phyloP scores from a whole-genome alignment of 2,797 vertebrate species.

The Limosa lapponica region DNA sequence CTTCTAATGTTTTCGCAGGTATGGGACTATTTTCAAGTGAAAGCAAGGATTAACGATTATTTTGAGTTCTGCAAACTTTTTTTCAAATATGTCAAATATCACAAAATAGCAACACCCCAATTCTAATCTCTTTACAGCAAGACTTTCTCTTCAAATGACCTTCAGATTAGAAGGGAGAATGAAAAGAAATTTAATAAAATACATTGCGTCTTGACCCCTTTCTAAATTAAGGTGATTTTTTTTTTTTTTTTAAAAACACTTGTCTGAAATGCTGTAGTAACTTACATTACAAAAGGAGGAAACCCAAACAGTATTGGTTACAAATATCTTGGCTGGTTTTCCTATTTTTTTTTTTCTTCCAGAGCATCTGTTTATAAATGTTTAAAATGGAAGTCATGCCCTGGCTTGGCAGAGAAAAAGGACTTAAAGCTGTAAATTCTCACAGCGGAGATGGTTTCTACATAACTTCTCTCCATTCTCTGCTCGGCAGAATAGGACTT shows the following conservation, averaged over 20 bases:
- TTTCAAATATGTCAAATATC: not conserved
- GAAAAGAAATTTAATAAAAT: not conserved
- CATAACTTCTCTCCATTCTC: rapidly evolving
- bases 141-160: not conserved
- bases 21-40: not conserved
- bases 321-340: not conserved
- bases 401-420: not conserved
- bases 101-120: not conserved
- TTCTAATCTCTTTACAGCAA: not conserved
- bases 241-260: not conserved
- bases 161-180: not conserved
- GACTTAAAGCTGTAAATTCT: not conserved
- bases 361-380: not conserved
- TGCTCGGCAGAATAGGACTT: rapidly evolving
- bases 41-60: not conserved
- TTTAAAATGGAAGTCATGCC: not conserved
- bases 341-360: no score
- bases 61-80: not conserved
- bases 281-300: not conserved
- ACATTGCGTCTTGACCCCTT: not conserved
- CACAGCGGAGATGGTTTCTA: rapidly evolving
- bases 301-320: not conserved
- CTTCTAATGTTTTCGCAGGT: not conserved
- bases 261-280: not conserved
- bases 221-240: not conserved